Base-by-base conservation (phyloP, 2,113 vertebrate species). In the Cyrtonyx montezumae region DNA sequence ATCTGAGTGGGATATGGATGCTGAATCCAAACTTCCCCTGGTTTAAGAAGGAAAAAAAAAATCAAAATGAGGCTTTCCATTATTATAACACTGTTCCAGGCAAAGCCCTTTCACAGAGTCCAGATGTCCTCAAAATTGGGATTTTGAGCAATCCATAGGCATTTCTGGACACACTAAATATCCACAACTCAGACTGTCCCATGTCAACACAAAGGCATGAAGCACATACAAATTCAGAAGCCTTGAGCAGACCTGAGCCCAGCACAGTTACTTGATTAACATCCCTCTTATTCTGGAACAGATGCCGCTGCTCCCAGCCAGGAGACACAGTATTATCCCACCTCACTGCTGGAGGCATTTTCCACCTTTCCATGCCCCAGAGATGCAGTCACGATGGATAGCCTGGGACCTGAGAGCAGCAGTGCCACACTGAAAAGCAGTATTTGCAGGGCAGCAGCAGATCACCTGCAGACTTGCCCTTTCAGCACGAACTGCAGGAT, bases 351-450 rank as follows among this genome's bases (percentile, higher is more conserved):
- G n/a, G 28, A 61, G 91, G 53, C 37, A 30, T 8, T 5, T 65
- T 40, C 26, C 45, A 56, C 23, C 22, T 16, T 2, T 30, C 66
- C 20, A 5, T 9, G 18, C 1, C 22, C 53, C 63, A 37, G 32
- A 81, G 42, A 61, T 13, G 6, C 0, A 14, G 16, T n/a, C 48
- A 42, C 0, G 0, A 12, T 2, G 1, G 5, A 4, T 6, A 11
- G 36, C 36, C 13, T n/a, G 51, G 12, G 17, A 83, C 45, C 25
- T 25, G 26, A 34, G 69, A 26, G 0, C 0, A 85, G 30, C 46
- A 74, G 7, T 8, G 13, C 4, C 30, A 8, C 14, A 61, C 73
- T 36, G 22, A 4, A 23, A 77, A 84, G 62, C 30, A 25, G 3
- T 9, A 16, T 55, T 51, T 53, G 15, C 61, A 40, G 20, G 18